Conservation (phyloP, 2,113 vertebrate species). For the Oceanites oceanicus region DNA sequence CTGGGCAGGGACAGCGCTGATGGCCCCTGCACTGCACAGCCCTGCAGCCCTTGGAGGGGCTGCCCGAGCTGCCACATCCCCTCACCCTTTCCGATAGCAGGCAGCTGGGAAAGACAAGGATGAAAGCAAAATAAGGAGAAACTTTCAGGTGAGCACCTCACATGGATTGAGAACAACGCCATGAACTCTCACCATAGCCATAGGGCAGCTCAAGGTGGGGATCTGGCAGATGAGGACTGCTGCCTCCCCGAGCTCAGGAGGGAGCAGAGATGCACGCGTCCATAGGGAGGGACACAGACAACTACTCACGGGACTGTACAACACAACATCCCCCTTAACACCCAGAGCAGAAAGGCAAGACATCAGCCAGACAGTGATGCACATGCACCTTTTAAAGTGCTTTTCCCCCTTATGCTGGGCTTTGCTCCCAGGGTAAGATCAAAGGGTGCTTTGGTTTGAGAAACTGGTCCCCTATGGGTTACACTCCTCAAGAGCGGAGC, state of each 20-base stretch:
- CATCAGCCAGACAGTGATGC: not conserved
- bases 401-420: not conserved
- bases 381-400: not conserved
- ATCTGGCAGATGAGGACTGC: not conserved
- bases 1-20: not conserved
- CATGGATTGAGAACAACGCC: not conserved
- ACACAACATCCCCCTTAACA: not conserved
- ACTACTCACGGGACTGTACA: accelerated
- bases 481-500: not conserved
- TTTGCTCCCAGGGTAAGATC: not conserved
- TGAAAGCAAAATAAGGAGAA: not conserved
- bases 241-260: not conserved
- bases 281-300: not conserved
- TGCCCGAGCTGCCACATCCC: not conserved
- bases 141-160: not conserved
- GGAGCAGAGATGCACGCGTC: not conserved
- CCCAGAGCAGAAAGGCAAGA: not conserved
- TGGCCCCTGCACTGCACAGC: not conserved
- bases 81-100: not conserved
- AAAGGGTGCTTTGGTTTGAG: not conserved
- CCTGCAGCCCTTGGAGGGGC: not conserved
- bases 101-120: not conserved
- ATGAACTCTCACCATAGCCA: not conserved
- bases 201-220: not conserved
- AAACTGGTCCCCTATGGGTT: not conserved